Percentiles rank a stretch among this genome's conserved stretches.
These are phyloP conservation scores for Ditylenchus dipsaci DNA, from an alignment of 1,140 invertebrate genomes.

Conservation along the genomic window DNA sequence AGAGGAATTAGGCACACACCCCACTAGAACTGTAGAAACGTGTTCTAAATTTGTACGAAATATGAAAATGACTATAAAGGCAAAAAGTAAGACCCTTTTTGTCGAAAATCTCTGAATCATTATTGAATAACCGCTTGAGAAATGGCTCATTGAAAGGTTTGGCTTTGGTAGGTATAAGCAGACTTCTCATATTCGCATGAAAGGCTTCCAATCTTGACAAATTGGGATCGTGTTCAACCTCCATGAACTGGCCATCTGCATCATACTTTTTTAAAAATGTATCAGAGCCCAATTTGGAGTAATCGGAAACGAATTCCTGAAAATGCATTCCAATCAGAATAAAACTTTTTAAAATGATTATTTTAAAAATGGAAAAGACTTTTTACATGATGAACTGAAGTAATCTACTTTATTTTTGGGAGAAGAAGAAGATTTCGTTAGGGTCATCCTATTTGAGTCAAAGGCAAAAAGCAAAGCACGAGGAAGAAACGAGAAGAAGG, in stretches of 20 bases:
- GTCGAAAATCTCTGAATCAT: too few species aligned
- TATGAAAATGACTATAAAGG: neutral
- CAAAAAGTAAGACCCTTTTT: too few species aligned
- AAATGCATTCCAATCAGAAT: too few species aligned
- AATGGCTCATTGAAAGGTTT: neutral
- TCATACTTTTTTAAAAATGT: neutral
- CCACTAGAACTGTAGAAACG: slow-evolving; percentile 13
- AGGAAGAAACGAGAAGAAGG: too few species aligned
- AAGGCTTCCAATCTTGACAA: neutral
- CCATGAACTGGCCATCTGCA: neutral
- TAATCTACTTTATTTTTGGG: too few species aligned
- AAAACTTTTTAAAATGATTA: too few species aligned
- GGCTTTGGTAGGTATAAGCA: neutral
- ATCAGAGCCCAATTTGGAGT: neutral
- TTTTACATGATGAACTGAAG: too few species aligned
- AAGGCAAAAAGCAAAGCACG: too few species aligned
- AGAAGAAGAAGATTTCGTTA: too few species aligned
- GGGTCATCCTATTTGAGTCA: too few species aligned
- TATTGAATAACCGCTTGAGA: neutral
- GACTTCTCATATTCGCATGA: neutral
- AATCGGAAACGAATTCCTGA: neutral
- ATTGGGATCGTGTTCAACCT: neutral
- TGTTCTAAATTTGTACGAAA: neutral
- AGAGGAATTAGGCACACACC: slow-evolving; percentile 10
- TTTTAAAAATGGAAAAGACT: too few species aligned